phyloP scores from a whole-genome alignment of 2,797 vertebrate species.

The Coreius guichenoti region DNA sequence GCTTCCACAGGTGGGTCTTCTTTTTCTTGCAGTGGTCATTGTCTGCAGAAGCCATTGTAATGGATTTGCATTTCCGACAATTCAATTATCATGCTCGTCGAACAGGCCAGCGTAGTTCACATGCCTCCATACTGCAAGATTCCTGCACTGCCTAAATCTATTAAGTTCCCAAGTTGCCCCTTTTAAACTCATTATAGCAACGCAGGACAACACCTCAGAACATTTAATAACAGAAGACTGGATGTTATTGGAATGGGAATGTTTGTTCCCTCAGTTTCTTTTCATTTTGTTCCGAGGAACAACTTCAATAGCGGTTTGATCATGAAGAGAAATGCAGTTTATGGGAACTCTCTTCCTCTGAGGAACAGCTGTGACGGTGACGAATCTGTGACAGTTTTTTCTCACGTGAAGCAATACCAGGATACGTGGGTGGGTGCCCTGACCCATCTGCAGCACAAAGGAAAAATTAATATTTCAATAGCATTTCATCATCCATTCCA shows the following conservation, averaged over 20 bases:
- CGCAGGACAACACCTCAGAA: background rate
- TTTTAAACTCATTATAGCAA: background rate
- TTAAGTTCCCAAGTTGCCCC: background rate
- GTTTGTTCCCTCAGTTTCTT: background rate
- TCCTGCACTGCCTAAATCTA: background rate
- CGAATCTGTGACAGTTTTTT: constrained; percentile 13
- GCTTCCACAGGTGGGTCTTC: constrained; percentile 45
- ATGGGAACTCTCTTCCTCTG: constrained; percentile 7
- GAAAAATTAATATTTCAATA: constrained; percentile 30
- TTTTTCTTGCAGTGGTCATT: constrained; percentile 42
- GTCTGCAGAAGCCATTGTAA: constrained; percentile 13
- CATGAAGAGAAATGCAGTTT: constrained; percentile 22
- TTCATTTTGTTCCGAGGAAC: constrained; percentile 16
- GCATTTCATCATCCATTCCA: constrained; percentile 43
- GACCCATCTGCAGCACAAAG: background rate
- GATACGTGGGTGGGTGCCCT: constrained; percentile 17
- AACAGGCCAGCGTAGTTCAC: constrained; percentile 52
- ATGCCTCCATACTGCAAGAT: constrained; percentile 16
- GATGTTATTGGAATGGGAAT: constrained; percentile 9
- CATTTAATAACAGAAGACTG: constrained; percentile 7
- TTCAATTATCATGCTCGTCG: constrained; percentile 64
- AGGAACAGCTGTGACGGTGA: constrained; percentile 31
- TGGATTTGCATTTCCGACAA: constrained; percentile 65
- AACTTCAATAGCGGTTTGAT: constrained; percentile 13
- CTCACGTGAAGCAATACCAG: constrained; percentile 3